phyloP scores from a whole-genome alignment of 2,888 invertebrate genomes.

The Orthonychiurus folsomi region DNA sequence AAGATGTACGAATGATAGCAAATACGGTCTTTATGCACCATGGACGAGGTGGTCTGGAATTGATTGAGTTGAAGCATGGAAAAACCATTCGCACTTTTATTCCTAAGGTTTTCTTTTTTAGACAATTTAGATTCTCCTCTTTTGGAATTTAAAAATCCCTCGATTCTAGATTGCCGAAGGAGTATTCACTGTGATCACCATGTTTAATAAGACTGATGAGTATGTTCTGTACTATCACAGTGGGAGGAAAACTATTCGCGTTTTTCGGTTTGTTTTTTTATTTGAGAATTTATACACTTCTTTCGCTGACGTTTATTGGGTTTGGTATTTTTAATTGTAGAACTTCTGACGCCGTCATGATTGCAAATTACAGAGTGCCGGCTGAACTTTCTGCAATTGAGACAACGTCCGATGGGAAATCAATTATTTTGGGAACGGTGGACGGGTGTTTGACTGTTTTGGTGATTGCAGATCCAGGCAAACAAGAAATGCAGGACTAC shows the following conservation, averaged over 20 bases:
- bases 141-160: neutral
- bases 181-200: slow-evolving; percentile 88
- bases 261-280: slow-evolving; percentile 59
- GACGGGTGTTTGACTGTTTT: slow-evolving; percentile 84
- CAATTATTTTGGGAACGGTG: slow-evolving; percentile 77
- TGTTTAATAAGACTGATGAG: slow-evolving; percentile 80
- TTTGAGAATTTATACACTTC: too few species aligned
- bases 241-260: slow-evolving; percentile 83
- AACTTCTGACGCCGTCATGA: slow-evolving; percentile 75
- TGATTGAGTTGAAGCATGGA: slow-evolving; percentile 83
- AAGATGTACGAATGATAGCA: slow-evolving; percentile 73
- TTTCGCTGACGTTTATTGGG: neutral
- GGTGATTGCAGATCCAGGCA: slow-evolving; percentile 63
- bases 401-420: slow-evolving; percentile 71
- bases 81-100: slow-evolving; percentile 81
- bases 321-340: slow-evolving; percentile 45
- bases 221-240: slow-evolving; percentile 96
- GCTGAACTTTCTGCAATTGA: slow-evolving; percentile 81
- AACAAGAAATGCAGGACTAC: slow-evolving; percentile 57
- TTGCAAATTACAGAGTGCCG: slow-evolving; percentile 85
- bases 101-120: slow-evolving; percentile 53
- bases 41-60: slow-evolving; percentile 81
- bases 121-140: neutral
- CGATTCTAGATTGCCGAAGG: slow-evolving; percentile 68
- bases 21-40: slow-evolving; percentile 89